phyloP scores from a whole-genome alignment of 1,140 invertebrate genomes.

The Oscheius sp. region DNA sequence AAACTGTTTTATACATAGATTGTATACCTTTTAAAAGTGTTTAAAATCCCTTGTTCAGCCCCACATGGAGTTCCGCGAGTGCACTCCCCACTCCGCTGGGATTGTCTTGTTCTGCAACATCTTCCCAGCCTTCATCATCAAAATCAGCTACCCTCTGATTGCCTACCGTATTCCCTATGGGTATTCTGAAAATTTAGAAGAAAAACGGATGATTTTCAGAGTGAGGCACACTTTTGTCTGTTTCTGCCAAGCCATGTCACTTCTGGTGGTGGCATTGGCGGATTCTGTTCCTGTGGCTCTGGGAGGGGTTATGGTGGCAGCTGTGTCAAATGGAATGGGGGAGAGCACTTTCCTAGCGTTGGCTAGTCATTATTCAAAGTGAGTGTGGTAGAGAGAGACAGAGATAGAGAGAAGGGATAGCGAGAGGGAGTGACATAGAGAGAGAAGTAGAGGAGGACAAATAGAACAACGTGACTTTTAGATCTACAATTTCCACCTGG shows the following conservation, averaged over 20 bases:
- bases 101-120: constrained; percentile 78
- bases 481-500: constrained; percentile 52
- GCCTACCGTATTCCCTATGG: constrained; percentile 35
- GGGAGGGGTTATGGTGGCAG: constrained; percentile 73
- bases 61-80: constrained; percentile 56
- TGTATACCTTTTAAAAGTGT: no score
- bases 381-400: no score
- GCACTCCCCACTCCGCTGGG: constrained; percentile 76
- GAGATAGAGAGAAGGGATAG: no score
- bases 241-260: constrained; percentile 67
- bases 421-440: no score
- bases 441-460: no score
- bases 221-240: constrained; percentile 69
- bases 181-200: background rate
- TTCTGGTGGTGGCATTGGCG: constrained; percentile 71
- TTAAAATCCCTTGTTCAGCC: no score
- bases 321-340: constrained; percentile 75
- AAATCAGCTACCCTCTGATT: constrained; percentile 75
- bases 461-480: constrained; percentile 27
- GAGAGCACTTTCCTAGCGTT: constrained; percentile 77
- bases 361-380: constrained; percentile 31
- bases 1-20: no score
- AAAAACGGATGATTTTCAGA: constrained; percentile 62
- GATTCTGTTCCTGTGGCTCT: constrained; percentile 66
- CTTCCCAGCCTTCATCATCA: constrained; percentile 74